Conservation (phyloP, 1,140 invertebrate genomes). For the Drosophila ogumai region DNA sequence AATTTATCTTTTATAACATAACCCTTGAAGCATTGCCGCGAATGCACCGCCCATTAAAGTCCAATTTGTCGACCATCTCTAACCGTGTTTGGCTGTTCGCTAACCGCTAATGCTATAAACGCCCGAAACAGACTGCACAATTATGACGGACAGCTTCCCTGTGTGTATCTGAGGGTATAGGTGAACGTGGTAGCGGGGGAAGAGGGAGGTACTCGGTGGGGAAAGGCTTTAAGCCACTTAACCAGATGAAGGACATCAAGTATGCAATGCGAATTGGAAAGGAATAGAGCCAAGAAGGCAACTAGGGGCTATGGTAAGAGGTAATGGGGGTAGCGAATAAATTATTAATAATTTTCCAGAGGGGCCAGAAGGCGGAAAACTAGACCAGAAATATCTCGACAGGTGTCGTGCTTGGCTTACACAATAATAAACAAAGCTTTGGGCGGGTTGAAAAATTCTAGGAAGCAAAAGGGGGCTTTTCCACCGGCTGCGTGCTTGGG, state of each 20-base stretch:
- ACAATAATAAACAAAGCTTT: conserved; percentile 76
- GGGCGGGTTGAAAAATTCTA: conserved; percentile 1
- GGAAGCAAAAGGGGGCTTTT: not conserved
- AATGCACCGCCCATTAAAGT: not conserved
- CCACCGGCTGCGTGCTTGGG: conserved; percentile 62
- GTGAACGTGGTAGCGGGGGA: not conserved
- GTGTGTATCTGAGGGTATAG: not conserved
- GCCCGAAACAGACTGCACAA: conserved; percentile 67
- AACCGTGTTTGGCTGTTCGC: conserved; percentile 19
- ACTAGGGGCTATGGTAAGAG: conserved; percentile 18
- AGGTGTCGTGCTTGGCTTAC: conserved; percentile 77
- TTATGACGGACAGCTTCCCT: conserved; percentile 68
- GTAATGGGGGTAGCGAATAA: conserved; percentile 40
- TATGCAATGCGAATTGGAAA: conserved; percentile 55
- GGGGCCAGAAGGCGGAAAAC: conserved; percentile 32
- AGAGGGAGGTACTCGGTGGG: not conserved
- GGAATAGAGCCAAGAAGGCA: conserved; percentile 31
- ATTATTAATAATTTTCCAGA: conserved; percentile 78
- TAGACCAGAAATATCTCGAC: conserved; percentile 65
- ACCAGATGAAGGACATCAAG: conserved; percentile 73
- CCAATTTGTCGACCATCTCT: not conserved
- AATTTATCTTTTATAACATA: too few species aligned
- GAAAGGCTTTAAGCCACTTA: conserved; percentile 76
- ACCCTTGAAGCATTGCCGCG: not conserved
- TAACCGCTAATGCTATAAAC: conserved; percentile 70